Evolutionary conservation across 2,888 invertebrate genomes (phyloP), one percentile per base, ranked within the genome.

Genomic region (Axea sp.): DNA sequence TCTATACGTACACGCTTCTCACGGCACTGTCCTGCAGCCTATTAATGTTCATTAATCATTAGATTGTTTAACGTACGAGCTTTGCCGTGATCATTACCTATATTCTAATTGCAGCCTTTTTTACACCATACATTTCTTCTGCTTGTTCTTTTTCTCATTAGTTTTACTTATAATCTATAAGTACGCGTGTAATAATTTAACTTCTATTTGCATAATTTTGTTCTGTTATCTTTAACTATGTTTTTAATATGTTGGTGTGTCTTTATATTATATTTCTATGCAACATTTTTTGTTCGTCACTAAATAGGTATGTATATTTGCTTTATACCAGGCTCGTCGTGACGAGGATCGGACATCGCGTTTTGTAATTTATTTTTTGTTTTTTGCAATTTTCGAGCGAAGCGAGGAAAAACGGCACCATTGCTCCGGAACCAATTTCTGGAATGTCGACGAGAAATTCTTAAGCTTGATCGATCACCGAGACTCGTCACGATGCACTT

Each of bases 151-250:
- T 22, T 55, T 15, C 15, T 33, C 33, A 43, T 41, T 57, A 31
- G 14, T 39, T 39, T 41, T 19, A 75, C 74, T 74, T 73, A 72
- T 64, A 75, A 43, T 62, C 68, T 64, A 68, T 67, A 68, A 68
- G 43, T 73, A 62, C 73, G 68, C 47, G 84, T 86, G 39, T 59
- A 43, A 43, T 43, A 57, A 57, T 57, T 57, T 83, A 82, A 82
- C 78, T 80, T 82, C 83, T 85, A 86, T 86, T 84, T 83, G 83
- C 85, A 86, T 83, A 82, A 73, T 55, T 74, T 31, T 69, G 30
- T 51, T 62, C 59, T 55, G 45, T 53, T 65, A 65, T 65, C 64
- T 81, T 82, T 80, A 82, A 84, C 84, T 86, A 84, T 84, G 76
- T 17, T 41, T 64, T 82, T 79, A 82, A 84, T 84, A 84, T 80